Conservation (phyloP, 2,797 vertebrate species). For the Cynodonichthys magdalenae region DNA sequence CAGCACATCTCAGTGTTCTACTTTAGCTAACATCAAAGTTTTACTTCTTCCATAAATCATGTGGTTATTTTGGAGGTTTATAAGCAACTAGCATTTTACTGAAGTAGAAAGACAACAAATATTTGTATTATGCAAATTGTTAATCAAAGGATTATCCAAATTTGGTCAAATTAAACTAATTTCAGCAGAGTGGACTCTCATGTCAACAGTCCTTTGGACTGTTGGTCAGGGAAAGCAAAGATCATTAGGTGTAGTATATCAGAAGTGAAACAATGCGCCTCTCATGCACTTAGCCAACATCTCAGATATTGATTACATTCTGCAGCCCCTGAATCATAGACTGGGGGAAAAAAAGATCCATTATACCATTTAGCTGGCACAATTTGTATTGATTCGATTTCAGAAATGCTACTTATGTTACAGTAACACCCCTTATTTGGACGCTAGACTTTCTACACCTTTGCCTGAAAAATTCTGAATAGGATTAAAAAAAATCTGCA, state of each 20-base stretch:
- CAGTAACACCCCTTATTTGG: constrained; percentile 66
- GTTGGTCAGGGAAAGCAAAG: constrained; percentile 41
- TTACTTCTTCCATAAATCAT: background rate
- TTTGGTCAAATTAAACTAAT: constrained; percentile 20
- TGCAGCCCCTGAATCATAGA: constrained; percentile 62
- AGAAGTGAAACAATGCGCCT: constrained; percentile 70
- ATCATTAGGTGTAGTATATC: constrained; percentile 52
- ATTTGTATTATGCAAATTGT: background rate
- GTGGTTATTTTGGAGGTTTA: background rate
- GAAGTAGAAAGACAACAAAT: background rate
- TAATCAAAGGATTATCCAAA: background rate
- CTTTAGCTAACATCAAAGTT: background rate
- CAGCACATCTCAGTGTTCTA: background rate
- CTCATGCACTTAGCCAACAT: constrained; percentile 78
- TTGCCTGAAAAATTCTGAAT: constrained; percentile 51
- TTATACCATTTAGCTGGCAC: constrained; percentile 81
- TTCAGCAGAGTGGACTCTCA: constrained; percentile 14
- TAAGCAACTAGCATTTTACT: background rate
- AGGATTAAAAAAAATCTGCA: constrained; percentile 49
- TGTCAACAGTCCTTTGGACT: constrained; percentile 13
- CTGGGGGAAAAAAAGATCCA: constrained; percentile 77
- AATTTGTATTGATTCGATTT: constrained; percentile 78
- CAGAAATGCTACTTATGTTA: constrained; percentile 76
- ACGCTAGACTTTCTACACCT: constrained; percentile 64
- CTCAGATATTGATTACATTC: constrained; percentile 82